phyloP scores from a whole-genome alignment of 2,113 vertebrate species.

The Phyllostomus discolor region DNA sequence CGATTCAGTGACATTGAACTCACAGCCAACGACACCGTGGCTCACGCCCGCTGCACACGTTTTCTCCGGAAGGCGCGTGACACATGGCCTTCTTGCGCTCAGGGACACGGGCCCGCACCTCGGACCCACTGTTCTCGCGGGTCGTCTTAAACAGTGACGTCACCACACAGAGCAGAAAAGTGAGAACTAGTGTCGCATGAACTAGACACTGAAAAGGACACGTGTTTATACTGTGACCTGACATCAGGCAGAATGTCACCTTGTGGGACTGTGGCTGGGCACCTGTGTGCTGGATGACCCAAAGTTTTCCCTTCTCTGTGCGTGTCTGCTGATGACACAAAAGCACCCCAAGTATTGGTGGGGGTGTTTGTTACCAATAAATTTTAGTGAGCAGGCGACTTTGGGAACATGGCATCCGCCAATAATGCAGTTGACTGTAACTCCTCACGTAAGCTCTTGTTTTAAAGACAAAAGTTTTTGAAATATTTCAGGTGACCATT shows the following conservation, averaged over 20 bases:
- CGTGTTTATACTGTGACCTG: neutral
- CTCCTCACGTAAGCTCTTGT: neutral
- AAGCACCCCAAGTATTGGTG: neutral
- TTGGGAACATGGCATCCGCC: neutral
- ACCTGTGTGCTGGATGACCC: rapidly evolving
- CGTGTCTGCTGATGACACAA: neutral
- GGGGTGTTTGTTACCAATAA: neutral
- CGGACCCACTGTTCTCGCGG: neutral
- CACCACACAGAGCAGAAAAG: neutral
- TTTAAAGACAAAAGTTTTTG: neutral
- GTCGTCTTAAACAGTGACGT: neutral
- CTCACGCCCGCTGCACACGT: neutral
- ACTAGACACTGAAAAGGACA: neutral
- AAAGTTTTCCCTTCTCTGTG: neutral
- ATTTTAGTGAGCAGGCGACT: neutral
- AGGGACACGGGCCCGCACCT: neutral
- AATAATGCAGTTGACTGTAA: neutral
- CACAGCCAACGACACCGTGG: too few species aligned
- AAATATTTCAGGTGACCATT: neutral
- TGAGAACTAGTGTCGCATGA: neutral
- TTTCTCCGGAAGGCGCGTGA: neutral
- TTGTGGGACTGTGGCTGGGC: neutral
- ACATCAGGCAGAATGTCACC: neutral
- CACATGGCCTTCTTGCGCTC: neutral
- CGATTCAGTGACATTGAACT: neutral